Base-by-base conservation (phyloP, 2,113 vertebrate genomes). In the Macquaria australasica region DNA sequence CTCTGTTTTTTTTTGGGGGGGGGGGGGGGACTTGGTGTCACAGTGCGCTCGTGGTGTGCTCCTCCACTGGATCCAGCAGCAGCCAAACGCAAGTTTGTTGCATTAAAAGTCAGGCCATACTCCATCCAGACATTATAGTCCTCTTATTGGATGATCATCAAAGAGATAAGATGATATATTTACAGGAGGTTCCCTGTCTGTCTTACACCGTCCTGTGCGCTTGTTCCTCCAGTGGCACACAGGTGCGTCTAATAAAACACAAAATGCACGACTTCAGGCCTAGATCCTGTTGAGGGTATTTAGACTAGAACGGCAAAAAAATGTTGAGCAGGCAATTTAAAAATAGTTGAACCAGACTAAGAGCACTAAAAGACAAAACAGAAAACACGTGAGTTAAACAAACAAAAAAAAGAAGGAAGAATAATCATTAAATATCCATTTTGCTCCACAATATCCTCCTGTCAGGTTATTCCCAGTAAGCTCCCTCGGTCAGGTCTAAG, bases 401-500 rank as follows among this genome's bases (percentile, higher is more conserved):
- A 71, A 68, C 72, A n/a, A n/a, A n/a, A n/a, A n/a, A n/a, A 72
- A 64, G 43, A 77, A 51, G 2, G 4, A 72, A 21, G 16, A 67
- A 79, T 37, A 63, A 82, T 75, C 5, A 68, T 82, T 16, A 82
- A 73, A 68, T 72, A 66, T 92, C 90, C 92, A 59, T 67, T 51
- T 51, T 45, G 69, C 67, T 77, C 55, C 73, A 34, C 81, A 77
- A 31, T 48, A 56, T 79, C 70, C 72, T 83, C 59, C 70, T 88
- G 77, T 77, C 53, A 62, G 64, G 77, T 91, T 85, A 87, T 79
- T 92, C 89, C 90, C 72, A 71, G 75, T 64, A 6, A 74, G 79
- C 45, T 84, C 69, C 79, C 73, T 89, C 76, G 16, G 43, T 79
- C 84, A 59, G 80, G 37, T 91, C 90, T 79, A 69, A 87, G 73